Conservation (phyloP, 1,140 invertebrate species). For the Drosophila eugracilis region DNA sequence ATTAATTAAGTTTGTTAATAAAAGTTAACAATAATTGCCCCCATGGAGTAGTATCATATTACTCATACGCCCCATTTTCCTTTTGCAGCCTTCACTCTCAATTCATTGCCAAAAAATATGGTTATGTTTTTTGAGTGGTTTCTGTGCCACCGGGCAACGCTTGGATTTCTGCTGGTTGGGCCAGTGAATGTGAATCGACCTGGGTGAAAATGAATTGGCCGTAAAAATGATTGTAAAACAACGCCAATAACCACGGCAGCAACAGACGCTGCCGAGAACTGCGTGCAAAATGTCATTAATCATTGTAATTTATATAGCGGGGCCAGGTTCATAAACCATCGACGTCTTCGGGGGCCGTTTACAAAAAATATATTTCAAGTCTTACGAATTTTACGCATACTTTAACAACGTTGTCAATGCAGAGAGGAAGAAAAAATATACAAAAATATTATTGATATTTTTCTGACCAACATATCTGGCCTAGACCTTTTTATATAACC, state of each 20-base stretch:
- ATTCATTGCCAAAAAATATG: constrained; percentile 37
- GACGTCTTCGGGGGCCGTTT: constrained; percentile 47
- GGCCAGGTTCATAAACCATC: constrained; percentile 68
- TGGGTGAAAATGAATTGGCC: constrained; percentile 73
- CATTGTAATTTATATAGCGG: constrained; percentile 77
- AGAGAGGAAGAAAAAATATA: background rate
- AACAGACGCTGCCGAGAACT: constrained; percentile 57
- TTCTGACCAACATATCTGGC: constrained; percentile 37
- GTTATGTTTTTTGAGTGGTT: constrained; percentile 37
- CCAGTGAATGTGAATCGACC: constrained; percentile 21
- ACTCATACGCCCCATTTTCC: constrained; percentile 38
- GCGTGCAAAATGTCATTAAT: constrained; percentile 81
- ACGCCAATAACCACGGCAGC: constrained; percentile 56
- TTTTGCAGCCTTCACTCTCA: constrained; percentile 26
- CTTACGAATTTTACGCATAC: constrained; percentile 72
- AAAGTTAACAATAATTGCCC: background rate
- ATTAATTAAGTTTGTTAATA: background rate
- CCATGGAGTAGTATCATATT: constrained; percentile 4
- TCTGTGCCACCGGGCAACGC: constrained; percentile 72
- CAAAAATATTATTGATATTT: background rate
- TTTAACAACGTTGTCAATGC: constrained; percentile 71
- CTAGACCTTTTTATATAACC: constrained; percentile 75
- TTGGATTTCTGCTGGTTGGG: constrained; percentile 55
- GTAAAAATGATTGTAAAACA: constrained; percentile 79
- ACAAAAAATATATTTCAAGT: constrained; percentile 54